A percentile compares a stretch with the other conserved stretches of the same genome.
Evolutionary conservation across 2,113 vertebrate genomes (phyloP).

Genomic region (Antigone vipio): DNA sequence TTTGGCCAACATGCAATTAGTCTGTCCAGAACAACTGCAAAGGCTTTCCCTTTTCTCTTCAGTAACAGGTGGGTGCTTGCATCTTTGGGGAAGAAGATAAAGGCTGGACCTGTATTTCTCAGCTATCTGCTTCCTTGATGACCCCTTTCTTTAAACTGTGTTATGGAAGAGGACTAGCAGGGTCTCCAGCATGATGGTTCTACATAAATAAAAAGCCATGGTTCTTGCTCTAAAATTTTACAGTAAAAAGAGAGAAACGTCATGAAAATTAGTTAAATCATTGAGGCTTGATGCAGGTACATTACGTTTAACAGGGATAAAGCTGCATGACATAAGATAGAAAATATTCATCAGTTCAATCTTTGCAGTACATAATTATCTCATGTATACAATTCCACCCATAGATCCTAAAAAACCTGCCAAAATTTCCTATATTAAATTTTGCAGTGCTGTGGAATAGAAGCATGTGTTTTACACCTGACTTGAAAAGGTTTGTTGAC

Average conservation of each 20-base stretch:
- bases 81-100: not conserved
- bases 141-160: not conserved
- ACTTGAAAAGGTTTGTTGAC: not conserved
- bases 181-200: not conserved
- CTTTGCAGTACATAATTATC: not conserved
- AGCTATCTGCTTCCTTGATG: not conserved
- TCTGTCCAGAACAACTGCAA: not conserved
- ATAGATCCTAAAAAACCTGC: not conserved
- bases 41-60: not conserved
- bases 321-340: rapidly evolving
- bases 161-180: not conserved
- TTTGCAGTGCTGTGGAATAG: not conserved
- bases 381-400: not conserved
- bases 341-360: not conserved
- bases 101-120: conserved; percentile 9
- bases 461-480: not conserved
- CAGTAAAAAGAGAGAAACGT: not conserved
- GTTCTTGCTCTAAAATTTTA: not conserved
- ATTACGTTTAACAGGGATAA: not conserved
- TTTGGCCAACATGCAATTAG: not conserved
- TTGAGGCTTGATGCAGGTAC: not conserved
- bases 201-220: not conserved
- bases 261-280: not conserved
- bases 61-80: not conserved
- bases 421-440: not conserved